phyloP scores from a whole-genome alignment of 2,888 invertebrate species.

The Griposia aprilina region DNA sequence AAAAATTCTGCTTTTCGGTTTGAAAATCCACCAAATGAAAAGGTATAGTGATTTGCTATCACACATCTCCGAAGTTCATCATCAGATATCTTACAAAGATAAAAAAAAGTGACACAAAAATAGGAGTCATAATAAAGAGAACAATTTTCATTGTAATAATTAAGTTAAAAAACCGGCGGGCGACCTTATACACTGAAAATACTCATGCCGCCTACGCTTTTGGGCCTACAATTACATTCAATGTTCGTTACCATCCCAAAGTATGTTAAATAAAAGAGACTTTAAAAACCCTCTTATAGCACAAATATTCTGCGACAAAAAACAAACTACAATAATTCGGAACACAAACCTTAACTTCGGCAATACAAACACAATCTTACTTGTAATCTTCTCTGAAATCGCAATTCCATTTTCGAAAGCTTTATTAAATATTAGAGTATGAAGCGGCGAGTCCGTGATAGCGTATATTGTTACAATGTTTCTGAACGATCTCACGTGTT shows the following conservation, averaged over 20 bases:
- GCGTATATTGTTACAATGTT: slow-evolving; percentile 63
- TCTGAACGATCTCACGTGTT: slow-evolving; percentile 72
- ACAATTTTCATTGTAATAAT: slow-evolving; percentile 4
- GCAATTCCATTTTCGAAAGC: slow-evolving; percentile 60
- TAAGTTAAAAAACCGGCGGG: background rate
- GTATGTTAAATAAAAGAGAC: slow-evolving; percentile 26
- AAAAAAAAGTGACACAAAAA: background rate
- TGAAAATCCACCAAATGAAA: too few relatives aligned
- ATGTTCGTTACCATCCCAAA: slow-evolving; percentile 16
- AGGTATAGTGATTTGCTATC: too few relatives aligned
- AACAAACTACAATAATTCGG: slow-evolving; percentile 50
- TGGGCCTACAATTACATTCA: slow-evolving; percentile 15
- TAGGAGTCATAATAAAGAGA: too few relatives aligned
- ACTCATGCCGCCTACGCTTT: background rate
- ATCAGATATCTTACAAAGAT: background rate
- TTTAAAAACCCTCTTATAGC: background rate
- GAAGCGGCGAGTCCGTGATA: slow-evolving; percentile 46
- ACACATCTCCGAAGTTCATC: background rate
- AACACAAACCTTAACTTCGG: slow-evolving; percentile 49
- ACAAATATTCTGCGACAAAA: background rate
- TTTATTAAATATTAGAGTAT: slow-evolving; percentile 68
- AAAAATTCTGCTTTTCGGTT: background rate
- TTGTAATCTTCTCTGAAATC: slow-evolving; percentile 65
- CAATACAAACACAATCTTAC: slow-evolving; percentile 62
- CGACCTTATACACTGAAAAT: slow-evolving; percentile 6